phyloP scores from a whole-genome alignment of 2,888 invertebrate species.

The Bibio marci region DNA sequence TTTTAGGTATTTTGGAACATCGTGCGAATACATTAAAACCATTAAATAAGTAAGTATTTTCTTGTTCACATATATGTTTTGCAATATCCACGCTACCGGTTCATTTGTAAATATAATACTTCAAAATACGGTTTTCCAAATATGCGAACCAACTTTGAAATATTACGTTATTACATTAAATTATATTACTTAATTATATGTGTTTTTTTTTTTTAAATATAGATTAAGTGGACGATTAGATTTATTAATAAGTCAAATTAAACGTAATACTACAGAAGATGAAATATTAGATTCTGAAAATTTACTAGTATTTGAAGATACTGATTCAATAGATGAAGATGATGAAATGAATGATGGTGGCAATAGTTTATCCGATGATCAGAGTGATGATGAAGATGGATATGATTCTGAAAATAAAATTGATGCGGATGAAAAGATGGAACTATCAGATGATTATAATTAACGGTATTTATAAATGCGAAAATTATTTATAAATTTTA shows the following conservation, averaged over 20 bases:
- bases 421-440: no score
- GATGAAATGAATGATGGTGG: conserved; percentile 1
- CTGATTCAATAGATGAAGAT: conserved; percentile 2
- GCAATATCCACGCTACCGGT: conserved; percentile 5
- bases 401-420: conserved; percentile 10
- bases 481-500: no score
- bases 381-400: conserved; percentile 10
- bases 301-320: conserved; percentile 21
- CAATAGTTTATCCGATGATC: conserved; percentile 6
- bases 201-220: conserved; percentile 7
- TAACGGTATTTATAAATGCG: no score
- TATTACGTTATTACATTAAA: conserved; percentile 9
- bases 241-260: conserved; percentile 26
- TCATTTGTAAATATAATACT: no score
- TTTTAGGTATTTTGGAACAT: conserved; percentile 27
- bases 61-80: no score
- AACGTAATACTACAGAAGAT: conserved; percentile 19
- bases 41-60: conserved; percentile 22
- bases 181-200: no score
- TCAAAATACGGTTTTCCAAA: no score
- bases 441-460: no score
- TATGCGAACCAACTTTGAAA: conserved; percentile 11
- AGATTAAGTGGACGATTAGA: conserved; percentile 25
- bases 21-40: conserved; percentile 22
- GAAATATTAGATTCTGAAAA: conserved; percentile 20